Evolutionary conservation across 2,888 invertebrate species (phyloP), one percentile per base, ranked within the genome.

Genomic region (Abrostola triplasia): DNA sequence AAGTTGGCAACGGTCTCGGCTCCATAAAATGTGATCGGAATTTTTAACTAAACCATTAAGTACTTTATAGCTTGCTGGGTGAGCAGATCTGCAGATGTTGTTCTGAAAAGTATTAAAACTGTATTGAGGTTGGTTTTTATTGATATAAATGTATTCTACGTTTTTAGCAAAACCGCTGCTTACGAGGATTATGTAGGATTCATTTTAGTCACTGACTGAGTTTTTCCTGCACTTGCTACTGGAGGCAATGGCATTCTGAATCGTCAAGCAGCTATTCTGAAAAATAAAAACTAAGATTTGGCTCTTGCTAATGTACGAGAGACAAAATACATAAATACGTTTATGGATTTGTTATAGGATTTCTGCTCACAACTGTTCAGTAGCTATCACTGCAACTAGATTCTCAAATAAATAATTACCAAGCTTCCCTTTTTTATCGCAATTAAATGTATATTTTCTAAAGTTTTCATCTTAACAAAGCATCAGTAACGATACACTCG

Each of bases 1-100:
- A 52, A 79, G 58, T 79, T 79, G 77, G 77, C 77, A 77, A 65
- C 73, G 66, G 61, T 68, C 63, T 59, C 62, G 55, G 70, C 50
- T 58, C 59, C 54, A 77, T 77, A 77, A 79, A 79, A 73, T 77
- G 77, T 67, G 80, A 70, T 59, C 38, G 48, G 80, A 77, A 79
- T 77, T 66, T 67, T 66, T 77, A 76, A 73, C 64, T 48, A 44
- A 79, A 63, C 53, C 67, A 66, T 76, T 65, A 47, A 47, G 44
- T 47, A 60, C 67, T 72, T 73, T 72, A 61, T 59, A 35, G 52
- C 42, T 59, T 47, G 24, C 66, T 56, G 13, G 59, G 38, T 60
- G 40, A 58, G 59, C 36, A 53, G 57, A 58, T 54, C 53, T 13
- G 64, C 59, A 72, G 72, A 59, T 71, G 71, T 70, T 75, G 47